Conservation (phyloP, 2,797 vertebrate genomes). For the Gymnoscopelus braueri region DNA sequence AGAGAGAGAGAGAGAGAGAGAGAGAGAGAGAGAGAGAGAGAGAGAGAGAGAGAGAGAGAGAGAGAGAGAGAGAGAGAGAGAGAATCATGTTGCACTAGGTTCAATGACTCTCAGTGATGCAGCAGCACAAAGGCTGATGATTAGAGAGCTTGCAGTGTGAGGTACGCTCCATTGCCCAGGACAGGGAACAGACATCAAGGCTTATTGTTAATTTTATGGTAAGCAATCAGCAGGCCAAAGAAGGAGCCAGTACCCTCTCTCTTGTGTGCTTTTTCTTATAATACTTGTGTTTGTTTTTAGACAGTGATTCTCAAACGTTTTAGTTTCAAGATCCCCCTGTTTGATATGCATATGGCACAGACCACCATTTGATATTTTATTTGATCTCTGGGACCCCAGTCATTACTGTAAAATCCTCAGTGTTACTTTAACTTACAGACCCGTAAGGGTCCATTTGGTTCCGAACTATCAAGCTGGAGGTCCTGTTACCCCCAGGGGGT, state of each 20-base stretch:
- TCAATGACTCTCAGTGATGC: slow-evolving; percentile 14
- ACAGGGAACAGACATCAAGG: slow-evolving; percentile 13
- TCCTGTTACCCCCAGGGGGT: too few species aligned
- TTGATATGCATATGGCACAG: too few species aligned
- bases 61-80: slow-evolving; percentile 9
- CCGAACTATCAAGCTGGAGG: too few species aligned
- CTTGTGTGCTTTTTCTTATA: neutral
- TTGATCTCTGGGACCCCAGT: too few species aligned
- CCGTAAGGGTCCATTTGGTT: too few species aligned
- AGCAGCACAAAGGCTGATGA: slow-evolving; percentile 17
- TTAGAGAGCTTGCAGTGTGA: slow-evolving; percentile 24
- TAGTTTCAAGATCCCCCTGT: too few species aligned
- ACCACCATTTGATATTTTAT: too few species aligned
- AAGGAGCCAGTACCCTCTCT: neutral
- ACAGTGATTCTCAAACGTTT: too few species aligned
- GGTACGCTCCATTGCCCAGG: slow-evolving; percentile 1
- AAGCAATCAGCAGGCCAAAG: slow-evolving; percentile 3
- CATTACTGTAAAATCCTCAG: too few species aligned
- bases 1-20: neutral
- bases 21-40: slow-evolving; percentile 1
- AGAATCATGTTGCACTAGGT: slow-evolving; percentile 2
- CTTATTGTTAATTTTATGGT: slow-evolving; percentile 7
- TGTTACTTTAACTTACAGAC: too few species aligned
- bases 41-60: neutral
- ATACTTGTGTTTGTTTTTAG: neutral